Conservation (phyloP, 2,888 invertebrate genomes). For the Calameuta idolon region DNA sequence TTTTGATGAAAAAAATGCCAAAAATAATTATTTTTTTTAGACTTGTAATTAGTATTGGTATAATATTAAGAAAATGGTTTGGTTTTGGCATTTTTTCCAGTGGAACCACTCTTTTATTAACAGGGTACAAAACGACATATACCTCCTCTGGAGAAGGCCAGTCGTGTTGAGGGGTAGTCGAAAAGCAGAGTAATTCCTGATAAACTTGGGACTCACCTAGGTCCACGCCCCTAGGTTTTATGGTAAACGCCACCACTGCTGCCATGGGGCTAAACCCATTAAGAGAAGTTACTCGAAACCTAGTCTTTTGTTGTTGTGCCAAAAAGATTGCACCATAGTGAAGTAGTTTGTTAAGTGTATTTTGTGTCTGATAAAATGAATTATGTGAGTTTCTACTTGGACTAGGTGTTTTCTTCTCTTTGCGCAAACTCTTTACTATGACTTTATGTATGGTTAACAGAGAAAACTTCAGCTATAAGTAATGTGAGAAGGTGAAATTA, state of each 20-base stretch:
- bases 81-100: constrained; percentile 32
- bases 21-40: constrained; percentile 31
- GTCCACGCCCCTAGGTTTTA: constrained; percentile 64
- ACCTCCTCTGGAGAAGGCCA: constrained; percentile 65
- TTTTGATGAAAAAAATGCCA: constrained; percentile 31
- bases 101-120: constrained; percentile 25
- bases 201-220: constrained; percentile 65
- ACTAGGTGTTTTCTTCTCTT: background rate
- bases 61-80: constrained; percentile 24
- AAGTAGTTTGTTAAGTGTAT: background rate
- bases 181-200: constrained; percentile 66
- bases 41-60: background rate
- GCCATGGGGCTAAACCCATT: constrained; percentile 60
- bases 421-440: background rate
- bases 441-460: background rate
- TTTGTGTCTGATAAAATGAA: background rate
- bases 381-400: background rate
- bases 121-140: constrained; percentile 49
- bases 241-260: constrained; percentile 64
- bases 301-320: background rate
- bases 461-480: background rate
- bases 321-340: background rate
- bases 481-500: background rate
- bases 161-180: constrained; percentile 62
- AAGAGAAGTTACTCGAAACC: constrained; percentile 41